Evolutionary conservation across 2,888 invertebrate genomes (phyloP), one percentile per base, ranked within the genome.

Genomic region (Apantesis nais): DNA sequence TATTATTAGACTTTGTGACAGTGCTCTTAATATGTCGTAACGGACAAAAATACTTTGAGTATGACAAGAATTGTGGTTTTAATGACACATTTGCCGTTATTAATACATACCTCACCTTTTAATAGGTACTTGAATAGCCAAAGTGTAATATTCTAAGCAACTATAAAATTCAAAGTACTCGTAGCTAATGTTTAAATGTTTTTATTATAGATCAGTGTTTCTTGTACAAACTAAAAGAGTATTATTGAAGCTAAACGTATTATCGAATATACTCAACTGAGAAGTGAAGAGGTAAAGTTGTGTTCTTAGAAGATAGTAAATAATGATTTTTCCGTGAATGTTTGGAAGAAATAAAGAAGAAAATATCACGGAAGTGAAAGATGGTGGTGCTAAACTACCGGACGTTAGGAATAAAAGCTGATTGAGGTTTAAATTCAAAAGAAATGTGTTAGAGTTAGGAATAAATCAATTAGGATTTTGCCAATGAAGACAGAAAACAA

Each of bases 1-100:
- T 80, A 79, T 80, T 67, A 73, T 55, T 76, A 69, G 76, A 41
- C 1, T 58, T 68, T 72, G 80, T 74, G 64, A 80, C 78, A 76
- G 29, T 61, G 61, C 61, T 62, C 62, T 34, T 72, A 58, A 70
- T 76, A 71, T 78, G 74, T 76, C 72, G 79, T 74, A 72, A 72
- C 61, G 62, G 37, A 76, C 74, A 61, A 66, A 79, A 78, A 79
- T 78, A 79, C 70, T 73, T 65, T 62, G 77, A 31, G 58, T 44
- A 44, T 22, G 41, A 65, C 25, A 60, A 67, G 62, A 66, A 71
- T 73, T 9, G 62, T 76, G 64, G 29, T 64, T 70, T 44, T 72
- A 62, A 77, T 75, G 63, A 69, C 62, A 48, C n/a, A 41, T 44
- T 61, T 5, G 41, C 55, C 29, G 58, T 58, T 58, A 58, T 29